phyloP scores from a whole-genome alignment of 2,113 vertebrate genomes.

The Echinops telfairi region DNA sequence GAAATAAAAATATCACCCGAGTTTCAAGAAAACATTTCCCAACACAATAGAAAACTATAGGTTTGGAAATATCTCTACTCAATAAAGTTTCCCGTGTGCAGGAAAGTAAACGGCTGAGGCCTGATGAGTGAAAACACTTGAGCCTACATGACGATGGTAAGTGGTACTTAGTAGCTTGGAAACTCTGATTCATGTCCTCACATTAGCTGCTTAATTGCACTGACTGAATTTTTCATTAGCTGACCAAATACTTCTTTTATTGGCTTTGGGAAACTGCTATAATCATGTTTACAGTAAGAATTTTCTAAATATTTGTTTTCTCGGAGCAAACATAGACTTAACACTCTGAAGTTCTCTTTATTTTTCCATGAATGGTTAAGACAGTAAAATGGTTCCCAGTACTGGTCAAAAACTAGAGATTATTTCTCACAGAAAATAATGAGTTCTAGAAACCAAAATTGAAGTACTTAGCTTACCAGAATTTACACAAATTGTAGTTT shows the following conservation, averaged over 20 bases:
- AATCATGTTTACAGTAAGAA: conserved; percentile 79
- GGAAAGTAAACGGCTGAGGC: conserved; percentile 31
- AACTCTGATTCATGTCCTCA: conserved; percentile 68
- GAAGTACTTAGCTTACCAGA: conserved; percentile 61
- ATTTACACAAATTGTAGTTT: conserved; percentile 42
- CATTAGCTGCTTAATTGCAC: conserved; percentile 79
- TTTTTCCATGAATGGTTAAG: conserved; percentile 56
- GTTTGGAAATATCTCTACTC: conserved; percentile 53
- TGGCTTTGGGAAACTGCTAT: conserved; percentile 78
- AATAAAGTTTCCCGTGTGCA: conserved; percentile 60
- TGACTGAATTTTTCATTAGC: conserved; percentile 82
- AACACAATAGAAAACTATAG: neutral
- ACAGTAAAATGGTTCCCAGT: conserved; percentile 51
- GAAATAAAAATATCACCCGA: neutral
- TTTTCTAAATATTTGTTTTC: conserved; percentile 71
- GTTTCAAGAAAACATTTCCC: conserved; percentile 60
- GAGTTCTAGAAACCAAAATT: conserved; percentile 66
- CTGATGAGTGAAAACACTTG: conserved; percentile 22
- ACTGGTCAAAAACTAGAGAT: conserved; percentile 52
- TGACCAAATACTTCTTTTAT: conserved; percentile 76
- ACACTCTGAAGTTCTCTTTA: neutral
- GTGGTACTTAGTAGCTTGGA: conserved; percentile 66
- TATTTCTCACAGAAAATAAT: conserved; percentile 61
- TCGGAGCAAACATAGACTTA: conserved; percentile 60
- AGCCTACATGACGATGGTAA: conserved; percentile 24